Conservation (phyloP, 1,140 invertebrate genomes). For the Zaprionus ornatus region DNA sequence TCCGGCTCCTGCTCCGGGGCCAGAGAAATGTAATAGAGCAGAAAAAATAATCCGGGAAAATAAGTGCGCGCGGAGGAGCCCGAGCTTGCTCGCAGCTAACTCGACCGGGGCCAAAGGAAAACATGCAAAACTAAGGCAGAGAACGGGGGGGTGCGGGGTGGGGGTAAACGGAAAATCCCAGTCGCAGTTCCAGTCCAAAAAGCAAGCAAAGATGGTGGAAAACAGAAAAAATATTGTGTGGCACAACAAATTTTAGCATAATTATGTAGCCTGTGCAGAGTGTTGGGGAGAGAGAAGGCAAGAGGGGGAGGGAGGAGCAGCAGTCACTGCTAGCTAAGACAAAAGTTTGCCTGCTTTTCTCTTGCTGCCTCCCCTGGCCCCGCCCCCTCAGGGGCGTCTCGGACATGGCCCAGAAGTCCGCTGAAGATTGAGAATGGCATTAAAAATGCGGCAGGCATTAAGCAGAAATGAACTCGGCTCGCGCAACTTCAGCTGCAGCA, state of each 20-base stretch:
- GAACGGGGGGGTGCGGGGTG: background rate
- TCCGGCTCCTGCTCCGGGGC: background rate
- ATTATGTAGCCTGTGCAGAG: constrained; percentile 63
- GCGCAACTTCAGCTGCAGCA: constrained; percentile 28
- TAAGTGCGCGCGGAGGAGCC: constrained; percentile 13
- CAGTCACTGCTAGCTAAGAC: constrained; percentile 19
- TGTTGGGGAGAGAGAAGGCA: background rate
- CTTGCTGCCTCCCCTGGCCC: background rate
- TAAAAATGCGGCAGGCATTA: constrained; percentile 76
- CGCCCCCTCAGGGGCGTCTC: background rate
- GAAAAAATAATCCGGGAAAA: constrained; percentile 36
- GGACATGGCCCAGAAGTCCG: constrained; percentile 24
- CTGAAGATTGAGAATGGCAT: constrained; percentile 54
- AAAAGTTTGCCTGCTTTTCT: constrained; percentile 13
- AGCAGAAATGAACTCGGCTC: constrained; percentile 72
- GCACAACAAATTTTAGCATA: constrained; percentile 80
- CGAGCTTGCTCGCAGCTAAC: constrained; percentile 6
- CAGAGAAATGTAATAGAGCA: constrained; percentile 41
- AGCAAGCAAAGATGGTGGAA: constrained; percentile 25
- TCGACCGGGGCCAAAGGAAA: constrained; percentile 29
- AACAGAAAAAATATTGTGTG: constrained; percentile 61
- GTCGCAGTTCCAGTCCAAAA: constrained; percentile 41
- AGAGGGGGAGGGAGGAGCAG: background rate
- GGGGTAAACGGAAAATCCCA: constrained; percentile 11
- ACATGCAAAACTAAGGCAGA: constrained; percentile 35